These are phyloP conservation scores for Calephelis nemesis DNA, from an alignment of 1,140 invertebrate species.

Conservation along the genomic window DNA sequence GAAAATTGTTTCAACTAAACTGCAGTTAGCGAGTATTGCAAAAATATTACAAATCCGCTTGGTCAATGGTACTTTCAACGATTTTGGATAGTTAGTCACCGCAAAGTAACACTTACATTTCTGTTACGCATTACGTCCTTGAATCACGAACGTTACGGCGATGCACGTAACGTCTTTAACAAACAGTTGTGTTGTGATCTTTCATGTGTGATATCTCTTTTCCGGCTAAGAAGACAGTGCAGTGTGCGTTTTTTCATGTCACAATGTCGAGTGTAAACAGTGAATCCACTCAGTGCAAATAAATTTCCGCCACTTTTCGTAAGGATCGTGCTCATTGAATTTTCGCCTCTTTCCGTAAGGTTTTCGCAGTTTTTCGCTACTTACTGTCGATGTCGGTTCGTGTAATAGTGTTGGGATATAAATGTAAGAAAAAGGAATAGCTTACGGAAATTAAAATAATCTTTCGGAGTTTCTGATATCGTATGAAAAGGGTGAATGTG, in stretches of 20 bases:
- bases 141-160: constrained; percentile 52
- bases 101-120: constrained; percentile 53
- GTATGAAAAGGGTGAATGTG: too few relatives aligned
- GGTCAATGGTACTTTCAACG: constrained; percentile 57
- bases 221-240: constrained; percentile 5
- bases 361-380: too few relatives aligned
- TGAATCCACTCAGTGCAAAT: too few relatives aligned
- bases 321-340: too few relatives aligned
- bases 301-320: too few relatives aligned
- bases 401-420: too few relatives aligned
- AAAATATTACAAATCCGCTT: constrained; percentile 45
- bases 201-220: constrained; percentile 26
- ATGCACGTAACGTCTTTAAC: constrained; percentile 50
- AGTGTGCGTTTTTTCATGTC: background rate
- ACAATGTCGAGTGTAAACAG: too few relatives aligned
- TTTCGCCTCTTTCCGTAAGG: too few relatives aligned
- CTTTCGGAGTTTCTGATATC: too few relatives aligned
- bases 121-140: constrained; percentile 69
- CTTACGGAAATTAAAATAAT: too few relatives aligned
- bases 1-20: background rate
- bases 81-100: constrained; percentile 48
- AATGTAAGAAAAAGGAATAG: too few relatives aligned
- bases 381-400: too few relatives aligned
- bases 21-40: constrained; percentile 26
- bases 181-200: constrained; percentile 35